Evolutionary conservation across 2,888 invertebrate genomes (phyloP).

Genomic region (Nymphalis urticae): DNA sequence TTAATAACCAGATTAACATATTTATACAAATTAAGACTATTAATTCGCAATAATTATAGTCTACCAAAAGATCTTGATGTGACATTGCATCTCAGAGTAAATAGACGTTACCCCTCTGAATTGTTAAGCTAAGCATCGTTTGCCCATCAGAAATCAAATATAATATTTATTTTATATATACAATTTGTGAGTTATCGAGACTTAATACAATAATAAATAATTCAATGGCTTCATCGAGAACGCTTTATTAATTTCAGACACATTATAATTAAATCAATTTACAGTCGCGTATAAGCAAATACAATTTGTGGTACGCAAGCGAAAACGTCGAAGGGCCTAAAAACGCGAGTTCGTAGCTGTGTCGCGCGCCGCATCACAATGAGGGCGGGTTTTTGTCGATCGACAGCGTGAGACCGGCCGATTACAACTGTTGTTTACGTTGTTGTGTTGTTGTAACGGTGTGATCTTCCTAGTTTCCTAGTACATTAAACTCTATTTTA

Average conservation of each 20-base stretch:
- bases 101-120: no score
- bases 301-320: constrained; percentile 23
- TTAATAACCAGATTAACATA: no score
- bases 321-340: constrained; percentile 38
- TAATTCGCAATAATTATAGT: no score
- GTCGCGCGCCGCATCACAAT: constrained; percentile 74
- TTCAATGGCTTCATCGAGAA: constrained; percentile 12
- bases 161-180: no score
- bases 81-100: no score
- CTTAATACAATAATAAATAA: constrained; percentile 3
- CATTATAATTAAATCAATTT: constrained; percentile 42
- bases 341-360: constrained; percentile 49
- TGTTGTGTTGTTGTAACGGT: constrained; percentile 21
- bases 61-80: no score
- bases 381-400: constrained; percentile 69
- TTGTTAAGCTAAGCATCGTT: no score
- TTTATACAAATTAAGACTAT: no score
- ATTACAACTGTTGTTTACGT: constrained; percentile 31
- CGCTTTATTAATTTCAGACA: constrained; percentile 9
- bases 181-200: no score
- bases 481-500: not conserved
- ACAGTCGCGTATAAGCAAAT: constrained; percentile 42
- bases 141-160: no score
- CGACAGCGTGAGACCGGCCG: constrained; percentile 72
- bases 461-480: constrained; percentile 17